Evolutionary conservation across 2,113 vertebrate species (phyloP).

Genomic region (Hippocampus guttulatus): DNA sequence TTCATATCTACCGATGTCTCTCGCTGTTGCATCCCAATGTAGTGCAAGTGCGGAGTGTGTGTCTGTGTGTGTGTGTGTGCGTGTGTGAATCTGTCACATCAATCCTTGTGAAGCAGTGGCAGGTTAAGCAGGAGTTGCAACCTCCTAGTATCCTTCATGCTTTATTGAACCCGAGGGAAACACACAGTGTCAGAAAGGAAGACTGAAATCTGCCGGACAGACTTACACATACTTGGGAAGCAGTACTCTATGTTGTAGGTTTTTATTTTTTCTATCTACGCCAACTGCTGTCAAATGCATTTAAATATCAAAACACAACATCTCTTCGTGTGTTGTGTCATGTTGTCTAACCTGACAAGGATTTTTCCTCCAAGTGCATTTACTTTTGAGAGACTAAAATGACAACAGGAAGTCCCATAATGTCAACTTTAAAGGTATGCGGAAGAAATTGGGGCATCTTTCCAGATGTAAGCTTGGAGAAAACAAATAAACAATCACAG

Average conservation of each 20-base stretch:
- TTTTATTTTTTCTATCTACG: conserved; percentile 12
- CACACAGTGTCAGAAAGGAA: conserved; percentile 25
- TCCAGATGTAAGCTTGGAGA: conserved; percentile 25
- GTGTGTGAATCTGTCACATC: conserved; percentile 44
- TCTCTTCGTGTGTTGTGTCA: conserved; percentile 15
- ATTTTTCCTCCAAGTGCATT: conserved; percentile 15
- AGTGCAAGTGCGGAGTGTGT: neutral
- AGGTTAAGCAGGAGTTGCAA: conserved; percentile 34
- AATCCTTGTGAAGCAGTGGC: conserved; percentile 40
- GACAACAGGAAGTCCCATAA: conserved; percentile 22
- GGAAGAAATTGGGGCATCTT: conserved; percentile 44
- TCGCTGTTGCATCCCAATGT: conserved; percentile 17
- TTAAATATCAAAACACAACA: conserved; percentile 18
- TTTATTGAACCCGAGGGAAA: conserved; percentile 50
- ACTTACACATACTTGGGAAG: neutral
- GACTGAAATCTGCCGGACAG: conserved; percentile 45
- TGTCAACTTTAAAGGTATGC: conserved; percentile 51
- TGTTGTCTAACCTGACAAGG: conserved; percentile 23
- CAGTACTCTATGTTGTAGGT: neutral
- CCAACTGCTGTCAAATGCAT: conserved; percentile 12
- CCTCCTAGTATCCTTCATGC: conserved; percentile 47
- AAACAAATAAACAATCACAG: conserved; percentile 50
- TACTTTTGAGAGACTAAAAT: conserved; percentile 38
- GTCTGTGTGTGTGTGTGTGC: conserved; percentile 13
- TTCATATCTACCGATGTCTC: conserved; percentile 11